Evolutionary conservation across 92 coral and sea anemone genomes (phyloP).

Genomic region (Hydrozoanthus gracilis): DNA sequence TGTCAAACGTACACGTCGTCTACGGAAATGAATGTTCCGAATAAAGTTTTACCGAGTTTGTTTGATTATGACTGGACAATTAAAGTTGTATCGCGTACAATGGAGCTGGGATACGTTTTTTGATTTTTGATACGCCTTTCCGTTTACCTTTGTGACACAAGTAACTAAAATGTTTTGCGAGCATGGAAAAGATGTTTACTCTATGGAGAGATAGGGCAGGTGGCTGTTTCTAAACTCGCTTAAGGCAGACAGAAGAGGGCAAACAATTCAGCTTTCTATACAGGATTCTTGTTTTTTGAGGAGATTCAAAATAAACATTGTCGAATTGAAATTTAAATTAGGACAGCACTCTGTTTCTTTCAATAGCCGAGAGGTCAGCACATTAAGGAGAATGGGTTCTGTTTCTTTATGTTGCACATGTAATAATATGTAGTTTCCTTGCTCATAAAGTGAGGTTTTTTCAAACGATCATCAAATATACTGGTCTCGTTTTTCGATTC

Average conservation of each 20-base stretch:
- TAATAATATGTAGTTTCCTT: not conserved
- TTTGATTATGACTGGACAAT: not conserved
- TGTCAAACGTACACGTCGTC: not conserved
- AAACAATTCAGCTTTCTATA: slow-evolving; percentile 35
- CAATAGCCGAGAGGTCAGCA: slow-evolving; percentile 29
- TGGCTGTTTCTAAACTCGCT: slow-evolving; percentile 27
- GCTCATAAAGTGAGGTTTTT: not conserved
- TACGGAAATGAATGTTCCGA: not conserved
- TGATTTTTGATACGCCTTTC: slow-evolving; percentile 34
- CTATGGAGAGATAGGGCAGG: slow-evolving; percentile 43
- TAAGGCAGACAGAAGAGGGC: slow-evolving; percentile 32
- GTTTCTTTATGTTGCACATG: not conserved
- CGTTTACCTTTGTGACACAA: slow-evolving; percentile 11
- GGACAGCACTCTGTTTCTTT: slow-evolving; percentile 42
- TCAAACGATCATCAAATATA: not conserved
- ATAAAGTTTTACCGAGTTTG: not conserved
- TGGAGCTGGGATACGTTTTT: slow-evolving; percentile 2
- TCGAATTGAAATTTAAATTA: slow-evolving; percentile 47
- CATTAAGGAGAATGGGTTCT: not conserved
- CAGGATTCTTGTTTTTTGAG: slow-evolving; percentile 42
- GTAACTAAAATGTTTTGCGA: slow-evolving; percentile 33
- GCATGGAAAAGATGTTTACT: slow-evolving; percentile 44
- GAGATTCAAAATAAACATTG: slow-evolving; percentile 40
- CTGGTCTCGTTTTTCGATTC: not conserved
- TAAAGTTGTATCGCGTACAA: slow-evolving; percentile 17